phyloP scores from a whole-genome alignment of 2,797 vertebrate genomes.

The Pagetopsis macropterus region DNA sequence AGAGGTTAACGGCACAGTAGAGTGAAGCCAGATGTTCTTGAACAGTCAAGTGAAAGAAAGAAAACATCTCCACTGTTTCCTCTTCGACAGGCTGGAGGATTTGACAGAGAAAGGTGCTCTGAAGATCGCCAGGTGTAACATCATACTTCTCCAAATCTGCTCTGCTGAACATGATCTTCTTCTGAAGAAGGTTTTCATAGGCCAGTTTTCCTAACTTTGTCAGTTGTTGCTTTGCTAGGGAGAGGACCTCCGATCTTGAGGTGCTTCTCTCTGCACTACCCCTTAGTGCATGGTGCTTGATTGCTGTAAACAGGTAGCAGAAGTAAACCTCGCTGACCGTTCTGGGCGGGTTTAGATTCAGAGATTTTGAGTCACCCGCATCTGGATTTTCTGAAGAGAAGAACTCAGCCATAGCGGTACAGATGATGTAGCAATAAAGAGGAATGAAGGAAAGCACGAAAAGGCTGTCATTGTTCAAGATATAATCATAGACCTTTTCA shows the following conservation, averaged over 20 bases:
- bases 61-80: slow-evolving; percentile 73
- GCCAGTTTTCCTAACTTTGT: slow-evolving; percentile 73
- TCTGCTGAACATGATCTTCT: slow-evolving; percentile 72
- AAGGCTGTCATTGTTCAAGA: slow-evolving; percentile 73
- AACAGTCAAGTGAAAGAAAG: slow-evolving; percentile 82
- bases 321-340: slow-evolving; percentile 81
- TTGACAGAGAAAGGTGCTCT: slow-evolving; percentile 72
- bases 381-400: slow-evolving; percentile 59
- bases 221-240: slow-evolving; percentile 63
- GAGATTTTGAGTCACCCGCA: slow-evolving; percentile 29
- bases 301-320: slow-evolving; percentile 73
- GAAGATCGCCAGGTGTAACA: slow-evolving; percentile 62
- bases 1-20: slow-evolving; percentile 67
- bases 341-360: slow-evolving; percentile 72
- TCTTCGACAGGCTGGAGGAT: slow-evolving; percentile 73
- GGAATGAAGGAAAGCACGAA: slow-evolving; percentile 80
- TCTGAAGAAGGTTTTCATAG: slow-evolving; percentile 73
- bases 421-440: slow-evolving; percentile 83
- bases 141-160: slow-evolving; percentile 66
- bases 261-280: slow-evolving; percentile 41
- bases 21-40: slow-evolving; percentile 81
- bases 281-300: slow-evolving; percentile 74
- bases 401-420: slow-evolving; percentile 75
- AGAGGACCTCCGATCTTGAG: slow-evolving; percentile 58
- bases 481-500: slow-evolving; percentile 72